A percentile compares a stretch with the other conserved stretches of the same genome.
These are phyloP conservation scores for Agriopis aurantiaria DNA, from an alignment of 2,888 invertebrate species.

Conservation along the genomic window DNA sequence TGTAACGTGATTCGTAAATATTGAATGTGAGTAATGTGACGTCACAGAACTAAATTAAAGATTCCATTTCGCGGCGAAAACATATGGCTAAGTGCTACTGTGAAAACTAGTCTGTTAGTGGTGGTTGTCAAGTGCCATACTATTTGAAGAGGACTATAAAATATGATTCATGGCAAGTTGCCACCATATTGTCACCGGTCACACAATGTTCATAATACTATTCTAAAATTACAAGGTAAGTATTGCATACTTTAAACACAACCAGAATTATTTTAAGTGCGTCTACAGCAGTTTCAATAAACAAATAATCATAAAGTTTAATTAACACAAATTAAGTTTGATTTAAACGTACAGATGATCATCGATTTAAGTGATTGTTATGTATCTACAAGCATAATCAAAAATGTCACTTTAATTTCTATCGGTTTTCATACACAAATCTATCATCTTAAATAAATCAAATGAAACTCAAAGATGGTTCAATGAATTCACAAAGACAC, in stretches of 20 bases:
- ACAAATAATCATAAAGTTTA: slow-evolving; percentile 8
- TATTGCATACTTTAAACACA: slow-evolving; percentile 48
- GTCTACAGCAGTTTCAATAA: slow-evolving; percentile 31
- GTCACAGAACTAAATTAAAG: no score
- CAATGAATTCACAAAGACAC: background rate
- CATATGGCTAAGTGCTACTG: no score
- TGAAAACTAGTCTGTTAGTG: no score
- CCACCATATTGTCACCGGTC: slow-evolving; percentile 15
- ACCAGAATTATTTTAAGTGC: slow-evolving; percentile 47
- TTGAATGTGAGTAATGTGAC: no score
- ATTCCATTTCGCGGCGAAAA: no score
- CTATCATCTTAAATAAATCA: slow-evolving; percentile 6
- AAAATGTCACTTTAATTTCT: slow-evolving; percentile 8
- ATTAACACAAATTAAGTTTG: slow-evolving; percentile 28
- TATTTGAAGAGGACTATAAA: no score
- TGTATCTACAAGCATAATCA: slow-evolving; percentile 11
- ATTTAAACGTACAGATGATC: slow-evolving; percentile 7
- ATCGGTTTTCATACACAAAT: slow-evolving; percentile 2
- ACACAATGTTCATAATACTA: slow-evolving; percentile 3
- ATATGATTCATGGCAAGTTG: slow-evolving; percentile 29
- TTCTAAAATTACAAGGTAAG: slow-evolving; percentile 23
- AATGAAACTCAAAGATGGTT: background rate
- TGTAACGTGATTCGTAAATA: no score
- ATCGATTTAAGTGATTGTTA: slow-evolving; percentile 17
- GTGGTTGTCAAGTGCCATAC: no score